Percentiles rank a stretch among this genome's conserved stretches.
Evolutionary conservation across 2,113 vertebrate genomes (phyloP).

Genomic region (Pedionomus torquatus): DNA sequence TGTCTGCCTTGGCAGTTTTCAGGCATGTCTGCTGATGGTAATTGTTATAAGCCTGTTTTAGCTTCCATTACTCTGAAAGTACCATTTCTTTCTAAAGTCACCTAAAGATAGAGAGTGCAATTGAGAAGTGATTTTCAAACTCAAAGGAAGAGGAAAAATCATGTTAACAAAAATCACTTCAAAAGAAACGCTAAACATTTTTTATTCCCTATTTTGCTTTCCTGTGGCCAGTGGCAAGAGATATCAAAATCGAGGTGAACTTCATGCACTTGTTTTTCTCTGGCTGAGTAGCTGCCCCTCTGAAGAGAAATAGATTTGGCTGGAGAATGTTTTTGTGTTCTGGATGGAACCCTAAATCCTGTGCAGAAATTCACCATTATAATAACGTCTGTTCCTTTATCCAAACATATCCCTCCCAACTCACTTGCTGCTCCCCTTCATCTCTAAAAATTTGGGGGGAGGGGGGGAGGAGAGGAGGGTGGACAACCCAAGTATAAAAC

Average conservation of each 20-base stretch:
- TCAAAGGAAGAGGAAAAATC: background rate
- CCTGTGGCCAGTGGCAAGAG: background rate
- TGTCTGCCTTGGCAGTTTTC: background rate
- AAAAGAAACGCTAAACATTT: background rate
- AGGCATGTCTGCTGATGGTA: background rate
- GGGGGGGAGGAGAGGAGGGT: background rate
- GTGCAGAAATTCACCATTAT: background rate
- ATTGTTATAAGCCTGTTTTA: background rate
- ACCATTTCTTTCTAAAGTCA: background rate
- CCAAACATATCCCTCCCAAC: background rate
- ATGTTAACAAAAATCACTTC: slow-evolving; percentile 2
- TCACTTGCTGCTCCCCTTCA: background rate
- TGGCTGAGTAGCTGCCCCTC: background rate
- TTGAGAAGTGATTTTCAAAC: slow-evolving; percentile 9
- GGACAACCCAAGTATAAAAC: background rate
- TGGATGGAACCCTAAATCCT: background rate
- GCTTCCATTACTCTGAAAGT: background rate
- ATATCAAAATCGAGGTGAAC: background rate
- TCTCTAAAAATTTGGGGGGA: background rate
- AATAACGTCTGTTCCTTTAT: background rate
- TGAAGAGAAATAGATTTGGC: background rate
- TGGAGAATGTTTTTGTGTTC: background rate
- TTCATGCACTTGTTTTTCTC: background rate
- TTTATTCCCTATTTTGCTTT: background rate
- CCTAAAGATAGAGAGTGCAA: background rate